phyloP scores from a whole-genome alignment of 2,113 vertebrate species.

The Halcyon senegalensis region DNA sequence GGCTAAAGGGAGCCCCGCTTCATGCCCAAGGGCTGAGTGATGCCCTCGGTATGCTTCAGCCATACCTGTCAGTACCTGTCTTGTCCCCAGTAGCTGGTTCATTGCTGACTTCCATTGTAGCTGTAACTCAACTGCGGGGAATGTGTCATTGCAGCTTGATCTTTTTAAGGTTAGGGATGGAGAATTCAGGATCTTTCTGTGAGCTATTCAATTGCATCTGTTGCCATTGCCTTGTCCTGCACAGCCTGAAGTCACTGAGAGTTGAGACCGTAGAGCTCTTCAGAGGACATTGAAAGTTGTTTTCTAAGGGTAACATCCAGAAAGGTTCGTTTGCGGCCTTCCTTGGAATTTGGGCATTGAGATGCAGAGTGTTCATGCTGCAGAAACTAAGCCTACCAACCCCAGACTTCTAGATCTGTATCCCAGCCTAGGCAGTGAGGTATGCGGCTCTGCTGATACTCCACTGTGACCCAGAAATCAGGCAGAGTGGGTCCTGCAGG shows the following conservation, averaged over 20 bases:
- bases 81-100: background rate
- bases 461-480: background rate
- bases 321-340: background rate
- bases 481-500: background rate
- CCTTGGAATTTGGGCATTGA: background rate
- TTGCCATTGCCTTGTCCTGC: background rate
- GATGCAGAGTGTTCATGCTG: background rate
- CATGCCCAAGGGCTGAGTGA: background rate
- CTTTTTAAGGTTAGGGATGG: background rate
- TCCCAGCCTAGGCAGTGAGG: background rate
- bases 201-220: background rate
- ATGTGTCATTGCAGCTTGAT: conserved; percentile 7
- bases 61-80: background rate
- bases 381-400: background rate
- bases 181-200: background rate
- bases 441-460: background rate
- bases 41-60: background rate
- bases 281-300: background rate
- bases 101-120: background rate
- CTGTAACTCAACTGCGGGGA: conserved; percentile 27
- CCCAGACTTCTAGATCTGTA: background rate
- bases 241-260: background rate
- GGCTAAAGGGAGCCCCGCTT: background rate
- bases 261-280: background rate
- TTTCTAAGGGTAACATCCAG: conserved; percentile 21